Base-by-base conservation (phyloP, 2,113 vertebrate genomes). In the Tragulus kanchil region DNA sequence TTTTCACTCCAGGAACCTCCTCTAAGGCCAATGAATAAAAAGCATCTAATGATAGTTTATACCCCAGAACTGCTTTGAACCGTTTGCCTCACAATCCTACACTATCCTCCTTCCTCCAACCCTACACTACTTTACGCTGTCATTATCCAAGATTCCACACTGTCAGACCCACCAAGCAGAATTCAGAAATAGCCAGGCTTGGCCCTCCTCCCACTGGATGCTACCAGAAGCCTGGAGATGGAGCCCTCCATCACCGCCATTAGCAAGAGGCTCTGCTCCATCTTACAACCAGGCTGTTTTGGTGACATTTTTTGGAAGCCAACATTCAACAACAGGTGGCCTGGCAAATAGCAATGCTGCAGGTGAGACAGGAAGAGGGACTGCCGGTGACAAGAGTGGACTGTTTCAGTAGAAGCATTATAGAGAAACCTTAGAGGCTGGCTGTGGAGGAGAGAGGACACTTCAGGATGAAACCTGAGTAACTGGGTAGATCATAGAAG, bases 241-340 rank as follows among this genome's bases (percentile, higher is more conserved):
- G 48, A 28, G 23, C 48, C 50, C 81, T 85, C 71, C 23, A 25
- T n/a, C 21, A 56, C 48, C 8, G 1, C 65, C 31, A 31, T 52
- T 25, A 65, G 64, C 59, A 83, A 78, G 21, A 28, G 54, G 36
- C 83, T 42, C 48, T 23, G 31, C 73, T 92, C 87, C 85, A 62
- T 93, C 64, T 52, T 75, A 8, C 3, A 31, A 17, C 56, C 48
- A 86, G 90, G 59, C 71, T 59, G 71, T 92, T 90, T 48, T 26
- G 52, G 73, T 93, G 78, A 69, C 56, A 62, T 78, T 89, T 92
- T 64, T 77, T 91, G 90, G 90, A 95, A 95, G 52, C 84, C 87
- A 77, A 52, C 5, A 31, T 14, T 93, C 36, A 42, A n/a, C 59
- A 96, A 52, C 26, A 69, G 85, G 84, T 21, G 31, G 61, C 54